phyloP scores from a whole-genome alignment of 1,140 invertebrate species.

The Drosophila dunni region DNA sequence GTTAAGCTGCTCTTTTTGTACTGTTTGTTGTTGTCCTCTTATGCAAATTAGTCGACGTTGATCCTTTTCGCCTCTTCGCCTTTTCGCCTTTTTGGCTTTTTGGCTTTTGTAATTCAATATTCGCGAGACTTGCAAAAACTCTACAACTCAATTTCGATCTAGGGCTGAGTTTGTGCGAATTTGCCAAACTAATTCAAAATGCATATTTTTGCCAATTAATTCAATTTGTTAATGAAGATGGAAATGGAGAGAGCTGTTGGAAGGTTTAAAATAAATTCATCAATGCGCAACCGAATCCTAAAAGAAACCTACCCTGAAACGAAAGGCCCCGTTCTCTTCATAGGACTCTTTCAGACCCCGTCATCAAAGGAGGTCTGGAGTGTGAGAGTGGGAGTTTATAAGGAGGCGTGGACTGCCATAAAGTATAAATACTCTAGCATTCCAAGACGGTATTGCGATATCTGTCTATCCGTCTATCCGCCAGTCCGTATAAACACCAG shows the following conservation, averaged over 20 bases:
- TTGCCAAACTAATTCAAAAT: slow-evolving; percentile 62
- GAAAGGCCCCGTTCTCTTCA: too few species aligned
- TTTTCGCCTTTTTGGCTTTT: slow-evolving; percentile 25
- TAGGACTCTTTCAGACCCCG: too few species aligned
- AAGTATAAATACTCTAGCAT: too few species aligned
- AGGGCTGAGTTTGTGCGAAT: slow-evolving; percentile 37
- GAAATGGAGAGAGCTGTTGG: slow-evolving; percentile 9
- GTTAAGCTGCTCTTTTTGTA: slow-evolving; percentile 25
- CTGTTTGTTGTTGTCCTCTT: slow-evolving; percentile 44
- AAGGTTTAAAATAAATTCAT: too few species aligned
- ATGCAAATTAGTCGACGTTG: slow-evolving; percentile 63
- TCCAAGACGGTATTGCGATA: too few species aligned
- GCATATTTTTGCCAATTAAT: slow-evolving; percentile 29
- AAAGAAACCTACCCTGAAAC: too few species aligned
- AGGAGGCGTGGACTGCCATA: too few species aligned
- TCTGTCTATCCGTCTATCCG: too few species aligned
- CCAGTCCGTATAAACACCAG: too few species aligned
- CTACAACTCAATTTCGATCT: slow-evolving; percentile 13
- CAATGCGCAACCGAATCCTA: too few species aligned
- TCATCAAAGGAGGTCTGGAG: too few species aligned
- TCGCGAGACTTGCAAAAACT: slow-evolving; percentile 56
- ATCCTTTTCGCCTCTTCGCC: slow-evolving; percentile 37
- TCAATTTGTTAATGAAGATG: slow-evolving; percentile 59
- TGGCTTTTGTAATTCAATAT: slow-evolving; percentile 65
- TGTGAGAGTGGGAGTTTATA: too few species aligned